A percentile compares a stretch with the other conserved stretches of the same genome.
These are phyloP conservation scores for Australoheros facetus DNA, from an alignment of 2,797 vertebrate genomes.

Conservation along the genomic window DNA sequence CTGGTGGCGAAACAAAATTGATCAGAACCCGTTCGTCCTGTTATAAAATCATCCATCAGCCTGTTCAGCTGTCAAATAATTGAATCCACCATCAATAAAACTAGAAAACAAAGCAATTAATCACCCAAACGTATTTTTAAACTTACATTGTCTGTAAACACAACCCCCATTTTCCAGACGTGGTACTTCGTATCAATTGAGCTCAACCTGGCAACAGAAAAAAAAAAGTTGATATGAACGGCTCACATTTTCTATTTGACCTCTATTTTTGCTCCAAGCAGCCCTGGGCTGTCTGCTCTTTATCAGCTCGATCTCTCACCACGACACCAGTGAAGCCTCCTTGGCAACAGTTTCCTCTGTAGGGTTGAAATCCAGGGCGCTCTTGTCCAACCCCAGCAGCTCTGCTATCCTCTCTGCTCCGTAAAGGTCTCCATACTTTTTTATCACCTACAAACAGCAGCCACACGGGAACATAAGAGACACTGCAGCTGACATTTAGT, in stretches of 20 bases:
- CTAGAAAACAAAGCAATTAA: neutral
- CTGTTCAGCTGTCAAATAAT: neutral
- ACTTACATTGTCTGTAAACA: constrained; percentile 99
- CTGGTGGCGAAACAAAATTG: constrained; percentile 68
- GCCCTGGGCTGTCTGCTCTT: neutral
- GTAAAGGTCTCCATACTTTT: constrained; percentile 97
- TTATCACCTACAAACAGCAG: constrained; percentile 88
- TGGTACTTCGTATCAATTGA: constrained; percentile 98
- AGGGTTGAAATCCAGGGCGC: constrained; percentile 96
- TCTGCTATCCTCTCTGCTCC: constrained; percentile 97
- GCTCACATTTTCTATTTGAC: constrained; percentile 27
- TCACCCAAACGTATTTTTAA: neutral
- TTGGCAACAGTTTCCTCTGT: constrained; percentile 89
- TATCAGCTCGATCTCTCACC: constrained; percentile 78
- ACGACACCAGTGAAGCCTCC: constrained; percentile 92
- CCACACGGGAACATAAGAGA: neutral
- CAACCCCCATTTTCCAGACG: constrained; percentile 96
- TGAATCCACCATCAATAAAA: neutral
- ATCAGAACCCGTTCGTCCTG: neutral
- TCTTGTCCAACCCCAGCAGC: constrained; percentile 96
- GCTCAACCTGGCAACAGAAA: constrained; percentile 86
- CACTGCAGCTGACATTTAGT: neutral
- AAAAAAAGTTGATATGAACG: neutral
- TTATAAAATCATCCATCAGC: neutral
- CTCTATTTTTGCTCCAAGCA: constrained; percentile 20